These are phyloP conservation scores for Zalophus californianus DNA, from an alignment of 2,797 vertebrate species.

Conservation along the genomic window DNA sequence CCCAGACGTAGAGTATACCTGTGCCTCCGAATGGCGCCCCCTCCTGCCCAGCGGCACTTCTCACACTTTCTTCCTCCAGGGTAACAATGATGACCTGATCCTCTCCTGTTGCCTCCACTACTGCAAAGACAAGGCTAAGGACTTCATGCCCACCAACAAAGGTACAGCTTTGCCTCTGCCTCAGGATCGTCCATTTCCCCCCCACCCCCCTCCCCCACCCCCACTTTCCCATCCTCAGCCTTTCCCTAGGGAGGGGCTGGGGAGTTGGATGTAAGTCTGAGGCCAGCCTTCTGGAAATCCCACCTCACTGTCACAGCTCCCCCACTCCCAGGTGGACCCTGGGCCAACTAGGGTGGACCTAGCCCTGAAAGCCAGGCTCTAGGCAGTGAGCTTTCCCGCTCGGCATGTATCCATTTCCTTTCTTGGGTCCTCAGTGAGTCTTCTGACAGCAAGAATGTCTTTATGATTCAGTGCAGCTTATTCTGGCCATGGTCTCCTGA, in stretches of 20 bases:
- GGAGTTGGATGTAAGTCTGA: not conserved
- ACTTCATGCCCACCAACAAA: slow-evolving; percentile 96
- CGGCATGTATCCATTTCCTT: slow-evolving; percentile 42
- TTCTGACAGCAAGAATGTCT: slow-evolving; percentile 64
- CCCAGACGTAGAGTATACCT: not conserved
- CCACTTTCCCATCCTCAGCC: not conserved
- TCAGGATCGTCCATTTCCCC: not conserved
- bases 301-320: not conserved
- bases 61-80: slow-evolving; percentile 88
- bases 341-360: not conserved
- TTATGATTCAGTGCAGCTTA: slow-evolving; percentile 54
- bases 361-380: slow-evolving; percentile 12
- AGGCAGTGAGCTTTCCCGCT: not conserved
- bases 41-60: slow-evolving; percentile 66
- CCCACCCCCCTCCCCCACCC: not conserved
- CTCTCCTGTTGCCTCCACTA: slow-evolving; percentile 99
- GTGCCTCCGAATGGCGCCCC: slow-evolving; percentile 18
- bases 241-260: not conserved
- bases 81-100: slow-evolving; percentile 99
- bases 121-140: slow-evolving; percentile 98
- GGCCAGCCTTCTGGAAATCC: not conserved
- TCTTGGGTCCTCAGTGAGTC: slow-evolving; percentile 65
- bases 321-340: not conserved
- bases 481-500: slow-evolving; percentile 24
- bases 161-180: slow-evolving; percentile 86